Percentiles rank a stretch among this genome's conserved stretches.
phyloP scores from a whole-genome alignment of 2,113 vertebrate species.

The Heterotilapia buettikoferi region DNA sequence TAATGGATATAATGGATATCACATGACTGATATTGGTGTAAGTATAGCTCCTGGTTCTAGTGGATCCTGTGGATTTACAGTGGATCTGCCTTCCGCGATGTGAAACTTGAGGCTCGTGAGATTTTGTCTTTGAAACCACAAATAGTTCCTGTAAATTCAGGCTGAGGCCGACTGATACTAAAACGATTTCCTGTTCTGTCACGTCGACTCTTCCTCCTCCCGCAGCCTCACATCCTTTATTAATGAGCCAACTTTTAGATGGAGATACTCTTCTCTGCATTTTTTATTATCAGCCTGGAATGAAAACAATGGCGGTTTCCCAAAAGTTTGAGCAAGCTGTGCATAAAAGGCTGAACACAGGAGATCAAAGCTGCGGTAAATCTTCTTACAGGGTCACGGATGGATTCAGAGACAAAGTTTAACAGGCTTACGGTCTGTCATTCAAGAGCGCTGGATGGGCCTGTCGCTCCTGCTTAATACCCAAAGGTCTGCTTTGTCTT shows the following conservation, averaged over 20 bases:
- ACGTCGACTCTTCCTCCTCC: not conserved
- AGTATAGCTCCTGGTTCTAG: not conserved
- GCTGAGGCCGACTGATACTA: not conserved
- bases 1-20: not conserved
- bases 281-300: not conserved
- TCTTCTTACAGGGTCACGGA: slow-evolving; percentile 49
- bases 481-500: not conserved
- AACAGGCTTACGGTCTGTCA: slow-evolving; percentile 28
- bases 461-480: not conserved
- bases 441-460: not conserved
- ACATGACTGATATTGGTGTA: not conserved
- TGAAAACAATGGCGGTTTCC: not conserved
- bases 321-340: not conserved
- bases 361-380: slow-evolving; percentile 8
- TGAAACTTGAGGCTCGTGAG: not conserved
- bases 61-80: not conserved
- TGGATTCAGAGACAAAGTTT: slow-evolving; percentile 41
- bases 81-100: not conserved
- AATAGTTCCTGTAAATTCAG: not conserved
- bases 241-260: not conserved
- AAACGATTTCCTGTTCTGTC: not conserved
- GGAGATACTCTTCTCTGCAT: not conserved
- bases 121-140: not conserved
- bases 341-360: not conserved
- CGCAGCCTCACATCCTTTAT: not conserved